phyloP scores from a whole-genome alignment of 2,113 vertebrate species.

The Ammospiza nelsoni region DNA sequence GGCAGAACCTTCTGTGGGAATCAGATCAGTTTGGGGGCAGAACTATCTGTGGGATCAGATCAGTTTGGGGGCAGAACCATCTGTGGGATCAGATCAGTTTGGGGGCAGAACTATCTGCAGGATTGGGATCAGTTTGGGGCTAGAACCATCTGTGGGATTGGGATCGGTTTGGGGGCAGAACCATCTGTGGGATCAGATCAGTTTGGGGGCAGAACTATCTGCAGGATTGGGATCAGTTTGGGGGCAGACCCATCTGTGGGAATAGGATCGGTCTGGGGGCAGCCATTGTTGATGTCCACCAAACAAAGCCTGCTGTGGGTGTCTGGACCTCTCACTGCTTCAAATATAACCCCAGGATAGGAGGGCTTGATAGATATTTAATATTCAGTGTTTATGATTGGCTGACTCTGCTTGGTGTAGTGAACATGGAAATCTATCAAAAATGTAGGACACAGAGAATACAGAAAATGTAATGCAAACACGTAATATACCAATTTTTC shows the following conservation, averaged over 20 bases:
- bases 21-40: no score
- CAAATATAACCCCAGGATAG: not conserved
- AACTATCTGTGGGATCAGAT: no score
- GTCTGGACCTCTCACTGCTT: not conserved
- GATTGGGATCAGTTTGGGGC: no score
- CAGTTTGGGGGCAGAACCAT: no score
- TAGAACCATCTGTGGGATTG: no score
- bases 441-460: not conserved
- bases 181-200: no score
- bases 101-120: no score
- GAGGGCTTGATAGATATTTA: not conserved
- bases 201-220: no score
- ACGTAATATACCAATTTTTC: not conserved
- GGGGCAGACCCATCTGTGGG: fast-evolving
- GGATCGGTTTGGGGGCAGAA: no score
- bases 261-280: fast-evolving
- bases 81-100: no score
- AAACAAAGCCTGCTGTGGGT: not conserved
- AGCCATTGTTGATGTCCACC: fast-evolving
- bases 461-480: not conserved
- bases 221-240: no score
- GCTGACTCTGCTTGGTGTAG: not conserved
- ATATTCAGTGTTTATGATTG: not conserved
- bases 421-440: not conserved
- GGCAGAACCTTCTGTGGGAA: no score